Conservation (phyloP, 1,140 invertebrate genomes). For the Drosophila subpulchrella region DNA sequence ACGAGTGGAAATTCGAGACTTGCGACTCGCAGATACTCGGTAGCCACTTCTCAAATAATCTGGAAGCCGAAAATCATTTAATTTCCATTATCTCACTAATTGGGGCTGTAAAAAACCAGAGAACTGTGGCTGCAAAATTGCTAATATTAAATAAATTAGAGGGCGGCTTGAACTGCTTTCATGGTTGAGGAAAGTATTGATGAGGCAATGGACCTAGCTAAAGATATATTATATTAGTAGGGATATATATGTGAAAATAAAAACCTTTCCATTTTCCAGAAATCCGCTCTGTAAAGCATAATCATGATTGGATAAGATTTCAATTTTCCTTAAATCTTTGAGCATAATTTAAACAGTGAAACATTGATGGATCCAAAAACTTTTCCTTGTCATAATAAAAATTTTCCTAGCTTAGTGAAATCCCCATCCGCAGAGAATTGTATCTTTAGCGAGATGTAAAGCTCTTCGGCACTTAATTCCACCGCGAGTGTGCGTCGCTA, state of each 20-base stretch:
- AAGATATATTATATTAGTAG: too few species aligned
- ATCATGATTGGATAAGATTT: too few species aligned
- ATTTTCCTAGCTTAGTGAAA: background rate
- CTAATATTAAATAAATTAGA: background rate
- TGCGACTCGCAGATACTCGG: slow-evolving; percentile 7
- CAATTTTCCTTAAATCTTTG: too few species aligned
- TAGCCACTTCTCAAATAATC: background rate
- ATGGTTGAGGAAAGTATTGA: background rate
- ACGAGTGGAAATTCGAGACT: slow-evolving; percentile 8
- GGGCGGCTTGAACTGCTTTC: background rate
- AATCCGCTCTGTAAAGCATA: background rate
- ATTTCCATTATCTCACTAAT: slow-evolving; percentile 34
- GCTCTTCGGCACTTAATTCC: slow-evolving; percentile 1
- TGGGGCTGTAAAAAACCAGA: slow-evolving; percentile 28
- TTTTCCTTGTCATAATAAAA: background rate
- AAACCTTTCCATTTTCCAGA: background rate
- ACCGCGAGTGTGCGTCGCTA: slow-evolving; percentile 44
- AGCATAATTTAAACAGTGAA: too few species aligned
- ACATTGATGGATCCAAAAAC: too few species aligned
- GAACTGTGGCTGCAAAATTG: background rate
- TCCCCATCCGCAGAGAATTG: background rate
- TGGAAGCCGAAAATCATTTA: slow-evolving; percentile 28
- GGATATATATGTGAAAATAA: background rate
- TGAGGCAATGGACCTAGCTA: too few species aligned
- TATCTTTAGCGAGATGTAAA: slow-evolving; percentile 24